phyloP scores from a whole-genome alignment of 2,888 invertebrate genomes.

The Cantharis lateralis region DNA sequence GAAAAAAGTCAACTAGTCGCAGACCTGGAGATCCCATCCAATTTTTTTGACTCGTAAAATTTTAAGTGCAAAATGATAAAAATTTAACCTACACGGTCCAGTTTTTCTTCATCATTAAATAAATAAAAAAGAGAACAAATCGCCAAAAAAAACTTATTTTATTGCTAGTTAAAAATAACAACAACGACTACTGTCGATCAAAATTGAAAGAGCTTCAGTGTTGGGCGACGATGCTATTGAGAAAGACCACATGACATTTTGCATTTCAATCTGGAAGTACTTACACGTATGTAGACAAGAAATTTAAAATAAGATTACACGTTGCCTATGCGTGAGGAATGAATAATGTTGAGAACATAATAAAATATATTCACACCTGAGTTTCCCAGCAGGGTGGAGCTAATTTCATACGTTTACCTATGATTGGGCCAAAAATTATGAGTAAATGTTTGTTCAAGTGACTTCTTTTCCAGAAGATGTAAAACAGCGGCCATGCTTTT shows the following conservation, averaged over 20 bases:
- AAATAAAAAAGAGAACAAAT: not conserved
- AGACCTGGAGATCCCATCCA: not conserved
- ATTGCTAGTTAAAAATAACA: not conserved
- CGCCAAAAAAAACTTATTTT: not conserved
- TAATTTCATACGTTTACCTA: slow-evolving; percentile 27
- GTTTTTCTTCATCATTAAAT: not conserved
- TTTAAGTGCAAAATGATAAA: not conserved
- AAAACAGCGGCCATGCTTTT: slow-evolving; percentile 35
- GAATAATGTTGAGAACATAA: slow-evolving; percentile 24
- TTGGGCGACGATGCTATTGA: not conserved
- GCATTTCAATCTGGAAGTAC: not conserved
- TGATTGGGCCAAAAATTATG: slow-evolving; percentile 31
- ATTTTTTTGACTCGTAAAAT: not conserved
- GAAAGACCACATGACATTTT: not conserved
- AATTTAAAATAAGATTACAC: slow-evolving; percentile 11
- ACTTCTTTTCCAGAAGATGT: slow-evolving; percentile 23
- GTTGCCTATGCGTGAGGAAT: slow-evolving; percentile 23
- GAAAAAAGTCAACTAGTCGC: not conserved
- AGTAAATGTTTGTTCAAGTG: slow-evolving; percentile 28
- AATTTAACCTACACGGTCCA: not conserved
- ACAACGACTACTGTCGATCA: not conserved
- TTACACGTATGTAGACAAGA: not conserved
- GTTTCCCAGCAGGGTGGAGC: slow-evolving; percentile 36
- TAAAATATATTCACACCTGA: slow-evolving; percentile 35
- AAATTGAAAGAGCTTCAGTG: not conserved